These are phyloP conservation scores for Drosophila limbata DNA, from an alignment of 2,888 invertebrate genomes.

Conservation along the genomic window DNA sequence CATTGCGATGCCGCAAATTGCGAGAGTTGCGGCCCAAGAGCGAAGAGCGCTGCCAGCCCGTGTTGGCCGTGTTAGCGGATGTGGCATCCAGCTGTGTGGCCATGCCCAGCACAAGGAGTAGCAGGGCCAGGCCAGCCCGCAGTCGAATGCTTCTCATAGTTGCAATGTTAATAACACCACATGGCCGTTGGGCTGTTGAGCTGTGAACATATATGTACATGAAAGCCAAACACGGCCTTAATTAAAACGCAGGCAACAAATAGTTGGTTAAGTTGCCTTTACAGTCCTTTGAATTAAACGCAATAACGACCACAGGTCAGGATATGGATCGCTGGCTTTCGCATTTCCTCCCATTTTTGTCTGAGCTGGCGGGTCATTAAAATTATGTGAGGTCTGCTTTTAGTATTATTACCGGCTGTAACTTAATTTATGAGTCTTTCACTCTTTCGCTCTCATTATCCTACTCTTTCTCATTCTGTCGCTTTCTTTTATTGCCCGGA, in stretches of 20 bases:
- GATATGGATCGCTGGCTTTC: not conserved
- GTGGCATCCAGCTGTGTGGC: constrained; percentile 66
- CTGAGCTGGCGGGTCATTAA: constrained; percentile 56
- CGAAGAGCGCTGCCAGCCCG: constrained; percentile 89
- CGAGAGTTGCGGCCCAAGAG: constrained; percentile 94
- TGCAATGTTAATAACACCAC: constrained; percentile 46
- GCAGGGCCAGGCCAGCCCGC: constrained; percentile 62
- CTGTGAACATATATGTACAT: constrained; percentile 16
- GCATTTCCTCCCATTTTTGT: too few relatives aligned
- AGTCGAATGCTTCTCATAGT: constrained; percentile 79
- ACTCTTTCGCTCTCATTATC: not conserved
- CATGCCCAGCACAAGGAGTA: constrained; percentile 69
- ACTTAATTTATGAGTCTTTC: constrained; percentile 60
- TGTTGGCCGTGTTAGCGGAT: constrained; percentile 69
- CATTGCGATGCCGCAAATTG: constrained; percentile 63
- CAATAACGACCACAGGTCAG: constrained; percentile 15
- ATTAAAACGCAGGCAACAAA: constrained; percentile 59
- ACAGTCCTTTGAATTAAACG: constrained; percentile 36
- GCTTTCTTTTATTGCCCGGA: constrained; percentile 47
- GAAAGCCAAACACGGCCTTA: constrained; percentile 32
- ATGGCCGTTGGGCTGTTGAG: constrained; percentile 45
- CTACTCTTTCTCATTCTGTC: not conserved
- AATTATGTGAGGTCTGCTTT: constrained; percentile 37
- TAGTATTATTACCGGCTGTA: constrained; percentile 55
- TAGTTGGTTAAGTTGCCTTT: constrained; percentile 14